These are phyloP conservation scores for Hylaea fasciaria DNA, from an alignment of 2,888 invertebrate species.

Conservation along the genomic window DNA sequence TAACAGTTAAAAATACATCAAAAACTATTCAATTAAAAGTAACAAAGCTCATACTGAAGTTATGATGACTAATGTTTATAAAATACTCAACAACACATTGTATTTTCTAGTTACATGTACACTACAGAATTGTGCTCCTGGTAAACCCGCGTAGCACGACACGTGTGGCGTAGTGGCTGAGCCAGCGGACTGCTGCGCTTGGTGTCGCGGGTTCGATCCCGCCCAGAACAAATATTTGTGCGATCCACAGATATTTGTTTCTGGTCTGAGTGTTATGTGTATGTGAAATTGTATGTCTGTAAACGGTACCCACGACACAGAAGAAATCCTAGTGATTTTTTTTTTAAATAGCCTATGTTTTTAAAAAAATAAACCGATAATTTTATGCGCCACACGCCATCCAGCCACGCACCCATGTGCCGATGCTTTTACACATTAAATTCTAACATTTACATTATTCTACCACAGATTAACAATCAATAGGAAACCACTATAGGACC, in stretches of 20 bases:
- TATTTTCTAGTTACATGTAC: conserved; percentile 6
- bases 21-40: not conserved
- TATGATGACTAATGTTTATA: conserved; percentile 21
- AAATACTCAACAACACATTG: conserved; percentile 19
- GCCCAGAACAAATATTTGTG: too few species aligned
- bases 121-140: conserved; percentile 17
- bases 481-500: conserved; percentile 7
- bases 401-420: not conserved
- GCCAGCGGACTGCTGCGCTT: too few species aligned
- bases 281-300: too few species aligned
- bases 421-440: conserved; percentile 1
- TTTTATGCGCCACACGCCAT: too few species aligned
- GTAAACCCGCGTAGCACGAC: conserved; percentile 9
- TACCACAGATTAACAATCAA: conserved; percentile 9
- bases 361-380: too few species aligned
- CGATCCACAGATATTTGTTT: too few species aligned
- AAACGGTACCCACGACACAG: too few species aligned
- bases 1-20: not conserved
- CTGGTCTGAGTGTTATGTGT: too few species aligned
- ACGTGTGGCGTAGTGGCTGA: too few species aligned
- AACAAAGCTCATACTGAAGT: not conserved
- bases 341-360: too few species aligned
- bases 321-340: too few species aligned
- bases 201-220: too few species aligned
- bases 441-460: conserved; percentile 11